phyloP scores from a whole-genome alignment of 2,888 invertebrate species.

The Epicampocera succincta region DNA sequence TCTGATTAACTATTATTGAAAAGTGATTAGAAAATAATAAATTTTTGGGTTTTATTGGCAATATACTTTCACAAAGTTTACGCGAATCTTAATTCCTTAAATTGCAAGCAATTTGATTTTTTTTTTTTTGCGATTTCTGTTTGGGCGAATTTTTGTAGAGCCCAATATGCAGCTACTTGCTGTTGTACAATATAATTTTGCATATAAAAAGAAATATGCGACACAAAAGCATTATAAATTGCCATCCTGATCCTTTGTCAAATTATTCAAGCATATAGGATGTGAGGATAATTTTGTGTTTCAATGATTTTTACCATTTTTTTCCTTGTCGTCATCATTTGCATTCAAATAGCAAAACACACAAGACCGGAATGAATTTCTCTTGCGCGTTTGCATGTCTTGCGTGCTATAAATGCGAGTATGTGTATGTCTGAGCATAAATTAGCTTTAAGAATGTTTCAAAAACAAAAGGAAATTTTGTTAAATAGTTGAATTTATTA shows the following conservation, averaged over 20 bases:
- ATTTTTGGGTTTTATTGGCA: too few species aligned
- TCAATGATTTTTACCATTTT: constrained; percentile 44
- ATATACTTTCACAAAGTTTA: too few species aligned
- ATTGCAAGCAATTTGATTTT: too few species aligned
- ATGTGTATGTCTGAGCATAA: neutral
- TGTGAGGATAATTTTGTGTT: constrained; percentile 65
- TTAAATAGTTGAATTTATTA: too few species aligned
- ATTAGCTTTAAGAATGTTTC: too few species aligned
- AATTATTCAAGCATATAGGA: constrained; percentile 75
- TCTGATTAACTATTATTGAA: too few species aligned
- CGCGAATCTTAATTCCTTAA: too few species aligned
- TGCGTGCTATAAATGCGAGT: neutral
- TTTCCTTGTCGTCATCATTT: neutral
- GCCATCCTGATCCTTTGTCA: constrained; percentile 79
- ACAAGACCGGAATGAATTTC: constrained; percentile 8
- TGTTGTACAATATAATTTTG: neutral
- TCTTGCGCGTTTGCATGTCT: neutral
- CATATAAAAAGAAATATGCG: neutral
- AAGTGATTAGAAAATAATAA: too few species aligned
- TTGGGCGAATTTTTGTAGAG: too few species aligned
- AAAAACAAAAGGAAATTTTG: too few species aligned
- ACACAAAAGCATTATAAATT: constrained; percentile 70
- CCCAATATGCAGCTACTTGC: too few species aligned
- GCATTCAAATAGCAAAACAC: constrained; percentile 29
- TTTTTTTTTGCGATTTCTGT: too few species aligned